phyloP scores from a whole-genome alignment of 2,888 invertebrate genomes.

The Thereva nobilitata region DNA sequence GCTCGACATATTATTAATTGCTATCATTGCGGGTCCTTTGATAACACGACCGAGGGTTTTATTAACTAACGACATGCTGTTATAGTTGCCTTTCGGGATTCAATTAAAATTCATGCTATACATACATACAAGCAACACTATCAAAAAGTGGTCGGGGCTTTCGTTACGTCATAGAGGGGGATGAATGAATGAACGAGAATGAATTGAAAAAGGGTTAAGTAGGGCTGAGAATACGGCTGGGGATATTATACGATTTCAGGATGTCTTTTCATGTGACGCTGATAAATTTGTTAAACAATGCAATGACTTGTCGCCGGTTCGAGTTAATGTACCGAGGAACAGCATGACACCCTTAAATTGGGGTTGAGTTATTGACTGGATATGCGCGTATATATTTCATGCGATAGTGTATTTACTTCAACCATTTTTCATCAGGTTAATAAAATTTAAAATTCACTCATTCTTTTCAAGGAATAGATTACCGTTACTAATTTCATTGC shows the following conservation, averaged over 20 bases:
- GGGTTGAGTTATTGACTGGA: slow-evolving; percentile 40
- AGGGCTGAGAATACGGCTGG: slow-evolving; percentile 37
- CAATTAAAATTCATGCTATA: slow-evolving; percentile 31
- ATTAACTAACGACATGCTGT: background rate
- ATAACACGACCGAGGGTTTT: background rate
- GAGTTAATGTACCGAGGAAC: slow-evolving; percentile 41
- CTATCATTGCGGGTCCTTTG: slow-evolving; percentile 31
- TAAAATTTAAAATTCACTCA: too few species aligned
- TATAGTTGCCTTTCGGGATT: slow-evolving; percentile 6
- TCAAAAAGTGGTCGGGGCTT: slow-evolving; percentile 3
- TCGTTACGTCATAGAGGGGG: slow-evolving; percentile 3
- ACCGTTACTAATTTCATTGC: too few species aligned
- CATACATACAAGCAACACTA: slow-evolving; percentile 9
- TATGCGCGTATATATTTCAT: slow-evolving; percentile 31
- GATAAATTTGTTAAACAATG: slow-evolving; percentile 42
- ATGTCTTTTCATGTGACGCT: slow-evolving; percentile 38
- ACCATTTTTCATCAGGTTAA: too few species aligned
- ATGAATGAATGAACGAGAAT: background rate
- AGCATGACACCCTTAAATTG: slow-evolving; percentile 39
- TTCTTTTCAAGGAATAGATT: too few species aligned
- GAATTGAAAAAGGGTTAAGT: slow-evolving; percentile 5
- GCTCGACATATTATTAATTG: slow-evolving; percentile 32
- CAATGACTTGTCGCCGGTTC: slow-evolving; percentile 41
- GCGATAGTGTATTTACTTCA: too few species aligned
- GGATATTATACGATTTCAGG: slow-evolving; percentile 33